Base-by-base conservation (phyloP, 1,140 invertebrate genomes). In the Diachasmimorpha longicaudata region DNA sequence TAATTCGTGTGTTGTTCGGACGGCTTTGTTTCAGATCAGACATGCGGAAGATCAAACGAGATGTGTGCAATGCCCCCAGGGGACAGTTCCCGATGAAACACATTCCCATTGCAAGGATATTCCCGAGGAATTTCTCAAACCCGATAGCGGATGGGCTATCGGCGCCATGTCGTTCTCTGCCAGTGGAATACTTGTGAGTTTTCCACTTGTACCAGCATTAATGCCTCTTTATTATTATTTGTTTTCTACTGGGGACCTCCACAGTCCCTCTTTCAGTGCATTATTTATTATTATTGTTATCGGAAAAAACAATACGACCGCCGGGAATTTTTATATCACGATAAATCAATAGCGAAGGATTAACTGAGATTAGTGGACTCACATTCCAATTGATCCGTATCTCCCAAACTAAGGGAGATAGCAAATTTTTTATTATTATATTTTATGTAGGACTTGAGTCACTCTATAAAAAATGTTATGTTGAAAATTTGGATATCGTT, bases 71-170 rank as follows among this genome's bases (percentile, higher is more conserved):
- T 99, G 97, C 85, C 93, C 93, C 0, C 89, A 91, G 78, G 97
- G 97, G 4, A 96, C 94, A 0, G 83, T 97, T 11, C 97, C 97
- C 0, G 93, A 96, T 84, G 86, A 88, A 0, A 91, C 92, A 14
- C 94, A 96, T 81, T 92, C 93, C 2, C 85, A 87, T 52, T 98
- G 97, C 85, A 90, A 91, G 0, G 89, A 93, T 37, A 96, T 98
- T 48, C 95, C 95, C 0, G 95, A 96, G 86, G 93, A 94, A 31
- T 98, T 96, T 85, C 91, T 98, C 63, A 90, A 92, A 31, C 92
- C 93, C 3, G 93, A 93, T 80, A 93, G 94, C 82, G 93, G 94
- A 31, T 96, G 96, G 93, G 96, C 96, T 0, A 96, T 98, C 70
- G 96, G 95, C 0, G 96, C 96, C 0, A 97, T 95, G 94, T 91